Evolutionary conservation across 1,140 invertebrate genomes (phyloP).

Genomic region (Acyrthosiphon pisum): DNA sequence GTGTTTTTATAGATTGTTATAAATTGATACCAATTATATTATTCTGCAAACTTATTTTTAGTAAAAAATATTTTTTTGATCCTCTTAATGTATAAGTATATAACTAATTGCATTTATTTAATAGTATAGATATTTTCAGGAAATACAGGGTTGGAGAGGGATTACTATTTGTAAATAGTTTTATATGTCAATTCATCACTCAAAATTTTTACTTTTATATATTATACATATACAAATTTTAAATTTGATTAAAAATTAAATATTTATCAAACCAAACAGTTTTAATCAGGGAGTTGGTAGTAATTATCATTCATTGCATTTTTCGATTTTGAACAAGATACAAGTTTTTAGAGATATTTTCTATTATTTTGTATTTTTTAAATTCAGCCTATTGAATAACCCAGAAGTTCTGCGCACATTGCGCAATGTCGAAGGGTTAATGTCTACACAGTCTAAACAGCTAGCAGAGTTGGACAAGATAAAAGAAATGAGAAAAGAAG

Average conservation of each 20-base stretch:
- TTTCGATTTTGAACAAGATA: slow-evolving; percentile 27
- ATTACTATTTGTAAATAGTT: not conserved
- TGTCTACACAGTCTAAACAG: slow-evolving; percentile 62
- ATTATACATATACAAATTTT: not conserved
- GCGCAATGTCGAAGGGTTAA: slow-evolving; percentile 70
- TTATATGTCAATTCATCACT: not conserved
- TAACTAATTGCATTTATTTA: slow-evolving; percentile 12
- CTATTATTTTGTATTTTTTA: slow-evolving; percentile 56
- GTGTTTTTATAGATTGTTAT: not conserved
- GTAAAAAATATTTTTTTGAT: no score
- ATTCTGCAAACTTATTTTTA: not conserved
- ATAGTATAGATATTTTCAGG: slow-evolving; percentile 17
- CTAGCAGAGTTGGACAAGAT: slow-evolving; percentile 67
- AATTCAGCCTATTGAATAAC: slow-evolving; percentile 72
- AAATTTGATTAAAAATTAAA: not conserved
- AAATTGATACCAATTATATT: not conserved
- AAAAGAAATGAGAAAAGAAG: slow-evolving; percentile 76
- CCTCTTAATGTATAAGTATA: not conserved
- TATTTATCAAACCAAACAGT: not conserved
- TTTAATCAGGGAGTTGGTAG: not conserved
- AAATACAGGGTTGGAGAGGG: not conserved
- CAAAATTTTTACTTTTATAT: not conserved
- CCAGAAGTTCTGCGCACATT: slow-evolving; percentile 76
- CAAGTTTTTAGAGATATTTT: slow-evolving; percentile 45
- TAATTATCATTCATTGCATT: slow-evolving; percentile 31